Conservation (phyloP, 2,113 vertebrate species). For the Muscicapa adusta region DNA sequence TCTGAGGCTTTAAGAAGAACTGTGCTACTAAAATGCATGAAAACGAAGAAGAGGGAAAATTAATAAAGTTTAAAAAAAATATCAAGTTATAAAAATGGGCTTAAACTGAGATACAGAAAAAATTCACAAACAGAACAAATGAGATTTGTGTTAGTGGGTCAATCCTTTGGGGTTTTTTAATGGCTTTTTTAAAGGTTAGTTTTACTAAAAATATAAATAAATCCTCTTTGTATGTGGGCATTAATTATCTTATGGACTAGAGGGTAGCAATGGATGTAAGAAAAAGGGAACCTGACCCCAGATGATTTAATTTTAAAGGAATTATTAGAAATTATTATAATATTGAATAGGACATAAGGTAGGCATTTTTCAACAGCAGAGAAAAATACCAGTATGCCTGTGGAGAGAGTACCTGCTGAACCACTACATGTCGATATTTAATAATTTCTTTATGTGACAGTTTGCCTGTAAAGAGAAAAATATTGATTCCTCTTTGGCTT, state of each 20-base stretch:
- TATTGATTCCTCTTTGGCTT: constrained; percentile 51
- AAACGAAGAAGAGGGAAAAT: background rate
- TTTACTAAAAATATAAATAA: background rate
- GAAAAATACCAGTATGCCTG: background rate
- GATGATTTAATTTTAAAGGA: background rate
- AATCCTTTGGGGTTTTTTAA: background rate
- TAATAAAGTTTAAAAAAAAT: background rate
- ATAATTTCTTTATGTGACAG: constrained; percentile 45
- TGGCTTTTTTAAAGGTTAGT: background rate
- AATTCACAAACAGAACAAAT: background rate
- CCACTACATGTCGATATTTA: background rate
- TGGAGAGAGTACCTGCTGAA: background rate
- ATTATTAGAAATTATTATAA: background rate
- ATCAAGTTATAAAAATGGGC: background rate
- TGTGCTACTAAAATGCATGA: background rate
- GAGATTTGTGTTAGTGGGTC: background rate
- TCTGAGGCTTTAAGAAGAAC: background rate
- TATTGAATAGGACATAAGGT: background rate
- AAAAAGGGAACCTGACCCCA: background rate
- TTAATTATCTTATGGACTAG: background rate
- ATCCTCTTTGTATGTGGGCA: background rate
- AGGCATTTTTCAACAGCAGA: background rate
- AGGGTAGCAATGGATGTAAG: background rate
- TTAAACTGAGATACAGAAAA: background rate
- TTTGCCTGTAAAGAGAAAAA: constrained; percentile 40